These are phyloP conservation scores for Timema podura DNA, from an alignment of 2,888 invertebrate species.

Conservation along the genomic window DNA sequence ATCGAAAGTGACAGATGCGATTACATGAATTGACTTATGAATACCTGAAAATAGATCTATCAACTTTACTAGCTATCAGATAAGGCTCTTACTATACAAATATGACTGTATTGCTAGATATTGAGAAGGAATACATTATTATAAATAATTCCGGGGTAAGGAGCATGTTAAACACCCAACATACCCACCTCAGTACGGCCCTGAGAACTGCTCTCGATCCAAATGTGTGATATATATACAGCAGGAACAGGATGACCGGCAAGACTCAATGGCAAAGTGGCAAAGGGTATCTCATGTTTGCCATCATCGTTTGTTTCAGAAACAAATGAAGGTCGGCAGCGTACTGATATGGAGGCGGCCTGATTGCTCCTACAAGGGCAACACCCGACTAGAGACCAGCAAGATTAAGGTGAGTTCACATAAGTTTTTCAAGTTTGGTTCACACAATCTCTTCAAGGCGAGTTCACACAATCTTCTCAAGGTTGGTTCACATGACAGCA, in stretches of 20 bases:
- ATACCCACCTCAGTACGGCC: no score
- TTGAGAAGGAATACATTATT: no score
- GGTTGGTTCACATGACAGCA: not conserved
- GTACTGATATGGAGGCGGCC: constrained; percentile 27
- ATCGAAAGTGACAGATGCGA: no score
- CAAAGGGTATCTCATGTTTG: not conserved
- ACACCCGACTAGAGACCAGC: constrained; percentile 7
- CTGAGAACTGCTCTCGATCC: not conserved
- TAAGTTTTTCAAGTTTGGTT: no score
- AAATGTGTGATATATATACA: not conserved
- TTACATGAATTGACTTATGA: no score
- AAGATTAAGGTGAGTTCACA: not conserved
- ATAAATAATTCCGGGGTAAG: no score
- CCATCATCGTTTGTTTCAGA: constrained; percentile 13
- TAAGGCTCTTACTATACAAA: no score
- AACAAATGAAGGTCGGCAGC: constrained; percentile 27
- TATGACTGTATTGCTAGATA: no score
- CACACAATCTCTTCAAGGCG: not conserved
- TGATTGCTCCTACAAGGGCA: not conserved
- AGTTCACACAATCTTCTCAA: not conserved
- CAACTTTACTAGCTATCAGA: no score
- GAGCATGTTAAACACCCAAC: no score
- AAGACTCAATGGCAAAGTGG: no score
- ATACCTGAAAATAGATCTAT: no score
- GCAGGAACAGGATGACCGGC: not conserved